A percentile compares a stretch with the other conserved stretches of the same genome.
Conservation (phyloP, 2,888 invertebrate species). For the Patella caerulea region DNA sequence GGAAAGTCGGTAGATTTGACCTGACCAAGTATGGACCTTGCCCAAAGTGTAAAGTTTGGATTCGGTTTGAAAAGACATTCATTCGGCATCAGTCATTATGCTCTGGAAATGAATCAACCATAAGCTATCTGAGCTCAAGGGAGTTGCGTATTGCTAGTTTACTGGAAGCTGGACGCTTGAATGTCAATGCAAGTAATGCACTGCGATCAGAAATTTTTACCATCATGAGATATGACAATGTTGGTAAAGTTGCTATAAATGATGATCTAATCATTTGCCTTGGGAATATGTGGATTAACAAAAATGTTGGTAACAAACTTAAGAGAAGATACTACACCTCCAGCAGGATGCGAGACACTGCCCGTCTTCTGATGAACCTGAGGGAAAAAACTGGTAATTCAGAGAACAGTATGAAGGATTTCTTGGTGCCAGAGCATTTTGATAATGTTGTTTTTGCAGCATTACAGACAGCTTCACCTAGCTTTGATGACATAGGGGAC, state of each 20-base stretch:
- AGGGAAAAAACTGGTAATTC: not conserved
- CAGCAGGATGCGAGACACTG: not conserved
- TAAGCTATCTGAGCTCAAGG: not conserved
- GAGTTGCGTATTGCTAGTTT: not conserved
- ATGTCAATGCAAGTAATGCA: not conserved
- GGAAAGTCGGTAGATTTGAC: not conserved
- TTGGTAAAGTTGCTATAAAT: not conserved
- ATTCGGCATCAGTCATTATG: not conserved
- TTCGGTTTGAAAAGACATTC: not conserved
- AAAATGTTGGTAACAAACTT: slow-evolving; percentile 11
- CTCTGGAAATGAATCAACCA: not conserved
- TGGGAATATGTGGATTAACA: not conserved
- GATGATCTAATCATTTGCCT: not conserved
- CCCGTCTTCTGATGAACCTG: not conserved
- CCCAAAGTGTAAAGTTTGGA: not conserved
- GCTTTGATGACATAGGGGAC: not conserved
- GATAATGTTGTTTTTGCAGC: not conserved
- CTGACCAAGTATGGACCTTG: not conserved
- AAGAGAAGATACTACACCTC: not conserved
- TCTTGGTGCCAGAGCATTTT: not conserved
- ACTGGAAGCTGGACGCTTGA: not conserved
- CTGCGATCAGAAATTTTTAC: not conserved
- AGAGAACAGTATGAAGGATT: not conserved
- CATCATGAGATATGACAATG: not conserved
- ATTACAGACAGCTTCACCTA: not conserved